Evolutionary conservation across 2,113 vertebrate species (phyloP).

Genomic region (Mesoclemmys tuberculata): DNA sequence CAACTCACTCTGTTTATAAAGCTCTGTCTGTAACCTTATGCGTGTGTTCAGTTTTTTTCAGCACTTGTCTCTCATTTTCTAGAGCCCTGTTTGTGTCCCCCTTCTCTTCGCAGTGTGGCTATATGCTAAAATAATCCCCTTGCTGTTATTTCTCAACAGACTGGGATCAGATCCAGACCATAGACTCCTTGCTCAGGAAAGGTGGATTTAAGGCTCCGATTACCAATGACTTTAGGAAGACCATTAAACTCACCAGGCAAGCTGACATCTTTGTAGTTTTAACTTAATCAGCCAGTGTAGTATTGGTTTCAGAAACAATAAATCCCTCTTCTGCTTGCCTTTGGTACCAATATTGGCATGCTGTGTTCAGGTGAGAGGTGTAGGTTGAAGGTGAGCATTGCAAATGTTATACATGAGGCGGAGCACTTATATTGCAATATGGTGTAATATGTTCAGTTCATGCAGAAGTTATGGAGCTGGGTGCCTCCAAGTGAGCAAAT

Average conservation of each 20-base stretch:
- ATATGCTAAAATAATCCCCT: not conserved
- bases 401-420: not conserved
- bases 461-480: not conserved
- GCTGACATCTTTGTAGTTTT: constrained; percentile 3
- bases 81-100: constrained; percentile 5
- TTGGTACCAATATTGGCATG: not conserved
- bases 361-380: not conserved
- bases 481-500: not conserved
- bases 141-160: constrained; percentile 73
- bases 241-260: constrained; percentile 88
- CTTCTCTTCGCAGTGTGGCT: not conserved
- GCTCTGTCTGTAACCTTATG: not conserved
- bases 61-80: not conserved
- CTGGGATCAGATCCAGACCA: constrained; percentile 90
- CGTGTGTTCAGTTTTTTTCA: not conserved
- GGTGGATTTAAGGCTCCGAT: constrained; percentile 89
- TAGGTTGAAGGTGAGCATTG: not conserved
- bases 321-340: not conserved
- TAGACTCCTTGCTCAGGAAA: constrained; percentile 90
- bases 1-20: not conserved
- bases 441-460: rapidly evolving
- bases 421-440: not conserved
- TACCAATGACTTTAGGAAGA: constrained; percentile 89
- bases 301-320: not conserved
- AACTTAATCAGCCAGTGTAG: constrained; percentile 11